Evolutionary conservation across 2,113 vertebrate genomes (phyloP).

Genomic region (Melanerpes aurifrons): DNA sequence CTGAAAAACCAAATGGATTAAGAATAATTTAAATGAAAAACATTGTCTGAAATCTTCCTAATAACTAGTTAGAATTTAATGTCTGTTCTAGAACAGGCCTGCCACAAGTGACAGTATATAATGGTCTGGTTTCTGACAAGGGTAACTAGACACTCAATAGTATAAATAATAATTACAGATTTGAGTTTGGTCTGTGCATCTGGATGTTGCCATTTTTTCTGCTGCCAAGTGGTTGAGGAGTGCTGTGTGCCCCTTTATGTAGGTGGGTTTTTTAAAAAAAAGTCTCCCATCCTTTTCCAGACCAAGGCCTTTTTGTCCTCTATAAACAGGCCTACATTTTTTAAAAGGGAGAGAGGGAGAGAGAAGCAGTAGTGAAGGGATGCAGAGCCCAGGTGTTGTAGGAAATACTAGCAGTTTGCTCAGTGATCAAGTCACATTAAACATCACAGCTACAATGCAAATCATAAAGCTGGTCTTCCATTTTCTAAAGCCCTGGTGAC

Average conservation of each 20-base stretch:
- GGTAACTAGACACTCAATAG: not conserved
- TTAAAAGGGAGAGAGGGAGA: not conserved
- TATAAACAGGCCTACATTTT: not conserved
- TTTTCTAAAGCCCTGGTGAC: not conserved
- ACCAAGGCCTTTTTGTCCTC: not conserved
- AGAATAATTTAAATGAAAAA: slow-evolving; percentile 39
- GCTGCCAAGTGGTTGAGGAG: not conserved
- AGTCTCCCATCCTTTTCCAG: not conserved
- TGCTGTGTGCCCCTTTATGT: not conserved
- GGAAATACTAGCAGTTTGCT: not conserved
- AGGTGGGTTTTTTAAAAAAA: not conserved
- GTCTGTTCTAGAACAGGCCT: not conserved
- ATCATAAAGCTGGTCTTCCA: not conserved
- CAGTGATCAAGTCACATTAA: not conserved
- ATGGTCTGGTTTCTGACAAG: not conserved
- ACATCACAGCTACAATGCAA: not conserved
- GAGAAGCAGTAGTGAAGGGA: fast-evolving
- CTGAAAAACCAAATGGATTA: not conserved
- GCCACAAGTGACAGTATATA: not conserved
- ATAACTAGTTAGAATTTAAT: slow-evolving; percentile 25
- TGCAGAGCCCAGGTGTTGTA: not conserved
- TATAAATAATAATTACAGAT: not conserved
- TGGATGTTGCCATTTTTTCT: not conserved
- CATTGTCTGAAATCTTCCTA: slow-evolving; percentile 14
- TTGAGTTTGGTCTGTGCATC: not conserved